Conservation (phyloP, 1,140 invertebrate species). For the Thaumatotibia leucotreta region DNA sequence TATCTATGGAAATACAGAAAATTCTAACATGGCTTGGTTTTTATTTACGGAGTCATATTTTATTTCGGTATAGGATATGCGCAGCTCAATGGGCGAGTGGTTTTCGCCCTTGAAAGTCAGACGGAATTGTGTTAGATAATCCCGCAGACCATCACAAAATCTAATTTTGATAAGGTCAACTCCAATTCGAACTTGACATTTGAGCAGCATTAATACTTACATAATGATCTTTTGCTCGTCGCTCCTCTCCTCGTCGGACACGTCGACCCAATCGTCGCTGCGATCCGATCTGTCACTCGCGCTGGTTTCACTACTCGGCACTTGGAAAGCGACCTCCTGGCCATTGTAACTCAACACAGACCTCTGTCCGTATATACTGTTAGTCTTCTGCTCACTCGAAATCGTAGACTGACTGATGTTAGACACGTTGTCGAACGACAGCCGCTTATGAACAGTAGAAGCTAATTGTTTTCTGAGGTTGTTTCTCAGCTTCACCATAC, state of each 20-base stretch:
- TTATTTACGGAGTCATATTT: too few species aligned
- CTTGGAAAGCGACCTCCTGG: conserved; percentile 70
- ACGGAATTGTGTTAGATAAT: not conserved
- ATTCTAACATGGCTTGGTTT: too few species aligned
- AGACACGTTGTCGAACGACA: conserved; percentile 68
- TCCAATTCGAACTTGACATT: not conserved
- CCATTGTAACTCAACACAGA: conserved; percentile 76
- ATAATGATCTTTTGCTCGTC: conserved; percentile 70
- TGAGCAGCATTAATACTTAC: conserved; percentile 44
- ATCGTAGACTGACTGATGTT: conserved; percentile 78
- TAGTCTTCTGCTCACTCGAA: conserved; percentile 81
- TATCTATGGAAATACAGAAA: too few species aligned
- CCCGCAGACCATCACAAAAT: not conserved
- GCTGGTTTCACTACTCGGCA: conserved; percentile 68
- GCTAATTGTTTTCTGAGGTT: conserved; percentile 55
- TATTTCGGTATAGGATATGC: too few species aligned
- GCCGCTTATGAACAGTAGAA: conserved; percentile 53
- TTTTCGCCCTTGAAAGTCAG: not conserved
- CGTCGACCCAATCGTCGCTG: conserved; percentile 82
- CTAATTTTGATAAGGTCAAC: not conserved
- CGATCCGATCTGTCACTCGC: conserved; percentile 77
- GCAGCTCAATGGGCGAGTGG: too few species aligned
- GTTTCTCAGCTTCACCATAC: conserved; percentile 59
- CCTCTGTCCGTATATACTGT: conserved; percentile 80
- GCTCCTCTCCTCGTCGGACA: conserved; percentile 77